phyloP scores from a whole-genome alignment of 2,797 vertebrate genomes.

The Scarus forsteni region DNA sequence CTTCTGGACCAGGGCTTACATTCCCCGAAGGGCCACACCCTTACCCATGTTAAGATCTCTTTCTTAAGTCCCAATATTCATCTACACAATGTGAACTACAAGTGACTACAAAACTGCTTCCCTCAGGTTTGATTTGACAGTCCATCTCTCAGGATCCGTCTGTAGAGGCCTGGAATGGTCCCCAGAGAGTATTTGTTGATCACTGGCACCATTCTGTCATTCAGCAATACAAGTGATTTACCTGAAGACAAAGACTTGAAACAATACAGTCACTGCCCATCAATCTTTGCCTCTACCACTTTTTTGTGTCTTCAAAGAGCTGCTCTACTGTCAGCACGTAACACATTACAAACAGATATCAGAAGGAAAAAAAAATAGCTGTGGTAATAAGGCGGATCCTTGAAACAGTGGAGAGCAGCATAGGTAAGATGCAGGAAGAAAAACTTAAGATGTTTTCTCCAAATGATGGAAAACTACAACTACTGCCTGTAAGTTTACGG shows the following conservation, averaged over 20 bases:
- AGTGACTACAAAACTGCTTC: slow-evolving; percentile 14
- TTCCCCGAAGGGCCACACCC: background rate
- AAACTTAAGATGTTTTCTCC: background rate
- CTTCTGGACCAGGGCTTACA: background rate
- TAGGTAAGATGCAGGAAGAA: background rate
- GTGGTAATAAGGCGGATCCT: background rate
- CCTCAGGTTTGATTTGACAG: slow-evolving; percentile 44
- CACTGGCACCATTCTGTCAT: slow-evolving; percentile 76
- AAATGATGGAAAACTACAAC: too few species aligned
- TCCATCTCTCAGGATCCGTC: slow-evolving; percentile 48
- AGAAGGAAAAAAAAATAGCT: slow-evolving; percentile 10
- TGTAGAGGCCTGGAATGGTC: slow-evolving; percentile 34
- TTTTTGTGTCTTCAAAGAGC: slow-evolving; percentile 34
- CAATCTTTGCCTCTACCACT: slow-evolving; percentile 49
- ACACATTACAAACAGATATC: slow-evolving; percentile 39
- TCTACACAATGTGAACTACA: slow-evolving; percentile 16
- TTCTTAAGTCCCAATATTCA: slow-evolving; percentile 2
- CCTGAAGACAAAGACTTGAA: slow-evolving; percentile 61
- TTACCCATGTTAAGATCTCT: slow-evolving; percentile 5
- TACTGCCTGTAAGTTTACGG: too few species aligned
- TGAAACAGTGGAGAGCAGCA: background rate
- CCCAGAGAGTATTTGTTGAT: slow-evolving; percentile 63
- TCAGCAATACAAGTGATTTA: slow-evolving; percentile 56
- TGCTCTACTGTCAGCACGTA: slow-evolving; percentile 19
- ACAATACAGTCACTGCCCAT: slow-evolving; percentile 48